phyloP scores from a whole-genome alignment of 2,113 vertebrate genomes.

The Polypterus senegalus region DNA sequence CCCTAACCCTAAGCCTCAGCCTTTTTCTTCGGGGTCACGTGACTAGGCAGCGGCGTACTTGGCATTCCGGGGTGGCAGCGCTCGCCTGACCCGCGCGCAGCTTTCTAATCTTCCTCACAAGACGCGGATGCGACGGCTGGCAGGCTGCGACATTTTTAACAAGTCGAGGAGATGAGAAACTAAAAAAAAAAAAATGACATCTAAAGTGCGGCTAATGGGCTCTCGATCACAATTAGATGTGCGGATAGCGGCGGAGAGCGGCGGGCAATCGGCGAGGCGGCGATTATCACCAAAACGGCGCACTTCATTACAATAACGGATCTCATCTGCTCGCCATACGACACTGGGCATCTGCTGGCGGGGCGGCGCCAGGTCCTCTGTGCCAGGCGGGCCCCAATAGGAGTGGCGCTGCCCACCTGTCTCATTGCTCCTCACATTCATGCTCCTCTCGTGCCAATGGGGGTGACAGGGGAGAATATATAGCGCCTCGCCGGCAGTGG shows the following conservation, averaged over 20 bases:
- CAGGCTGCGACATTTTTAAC: constrained; percentile 6
- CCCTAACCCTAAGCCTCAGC: no score
- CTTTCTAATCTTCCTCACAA: constrained; percentile 11
- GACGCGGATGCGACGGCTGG: constrained; percentile 23
- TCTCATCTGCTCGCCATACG: neutral
- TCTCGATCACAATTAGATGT: constrained; percentile 55
- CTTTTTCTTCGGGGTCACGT: no score
- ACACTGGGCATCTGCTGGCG: no score
- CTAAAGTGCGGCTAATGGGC: constrained; percentile 41
- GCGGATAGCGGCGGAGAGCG: constrained; percentile 48
- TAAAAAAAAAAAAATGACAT: constrained; percentile 49
- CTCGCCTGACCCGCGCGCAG: neutral
- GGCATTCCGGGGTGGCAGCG: neutral
- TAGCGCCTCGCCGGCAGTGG: neutral
- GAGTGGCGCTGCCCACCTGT: no score
- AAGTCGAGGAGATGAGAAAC: constrained; percentile 28
- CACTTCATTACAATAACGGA: neutral
- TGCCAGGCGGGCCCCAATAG: no score
- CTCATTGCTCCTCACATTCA: no score
- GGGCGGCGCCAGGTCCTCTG: no score
- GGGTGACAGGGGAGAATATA: constrained; percentile 27
- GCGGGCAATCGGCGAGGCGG: constrained; percentile 40
- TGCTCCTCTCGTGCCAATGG: neutral
- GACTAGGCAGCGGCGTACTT: no score
- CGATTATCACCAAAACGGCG: constrained; percentile 42